A percentile compares a stretch with the other conserved stretches of the same genome.
Conservation (phyloP, 2,113 vertebrate genomes). For the Bagarius yarrelli region DNA sequence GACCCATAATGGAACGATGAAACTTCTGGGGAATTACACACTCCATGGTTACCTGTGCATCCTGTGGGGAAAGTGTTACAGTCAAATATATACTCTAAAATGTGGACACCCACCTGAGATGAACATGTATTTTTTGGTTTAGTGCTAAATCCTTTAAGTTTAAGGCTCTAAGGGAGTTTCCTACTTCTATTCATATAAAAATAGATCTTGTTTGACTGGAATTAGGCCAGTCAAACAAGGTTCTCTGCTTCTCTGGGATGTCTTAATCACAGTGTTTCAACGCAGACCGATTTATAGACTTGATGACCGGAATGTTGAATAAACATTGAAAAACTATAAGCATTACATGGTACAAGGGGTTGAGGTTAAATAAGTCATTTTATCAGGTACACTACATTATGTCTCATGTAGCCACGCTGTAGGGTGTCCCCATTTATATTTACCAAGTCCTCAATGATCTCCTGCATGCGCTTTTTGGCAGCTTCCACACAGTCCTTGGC, state of each 20-base stretch:
- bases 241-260: not conserved
- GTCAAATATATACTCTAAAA: not conserved
- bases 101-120: no score
- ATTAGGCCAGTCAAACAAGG: not conserved
- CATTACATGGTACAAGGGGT: no score
- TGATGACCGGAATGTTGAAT: no score
- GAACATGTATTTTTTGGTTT: not conserved
- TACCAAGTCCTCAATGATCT: slow-evolving; percentile 95
- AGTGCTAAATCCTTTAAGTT: not conserved
- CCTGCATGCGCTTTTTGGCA: slow-evolving; percentile 93
- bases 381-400: not conserved
- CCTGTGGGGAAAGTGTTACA: slow-evolving; percentile 66
- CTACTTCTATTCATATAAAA: not conserved
- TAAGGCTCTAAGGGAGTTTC: not conserved
- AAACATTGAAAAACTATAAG: no score
- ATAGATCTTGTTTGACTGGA: not conserved
- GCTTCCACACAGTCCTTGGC: slow-evolving; percentile 98
- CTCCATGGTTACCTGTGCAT: slow-evolving; percentile 93
- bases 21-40: slow-evolving; percentile 92
- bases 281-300: no score
- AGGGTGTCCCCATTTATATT: not conserved
- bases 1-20: slow-evolving; percentile 97
- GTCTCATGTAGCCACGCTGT: not conserved
- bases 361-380: no score
- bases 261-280: no score